These are phyloP conservation scores for Psilopsiagon aymara DNA, from an alignment of 2,113 vertebrate genomes.

Conservation along the genomic window DNA sequence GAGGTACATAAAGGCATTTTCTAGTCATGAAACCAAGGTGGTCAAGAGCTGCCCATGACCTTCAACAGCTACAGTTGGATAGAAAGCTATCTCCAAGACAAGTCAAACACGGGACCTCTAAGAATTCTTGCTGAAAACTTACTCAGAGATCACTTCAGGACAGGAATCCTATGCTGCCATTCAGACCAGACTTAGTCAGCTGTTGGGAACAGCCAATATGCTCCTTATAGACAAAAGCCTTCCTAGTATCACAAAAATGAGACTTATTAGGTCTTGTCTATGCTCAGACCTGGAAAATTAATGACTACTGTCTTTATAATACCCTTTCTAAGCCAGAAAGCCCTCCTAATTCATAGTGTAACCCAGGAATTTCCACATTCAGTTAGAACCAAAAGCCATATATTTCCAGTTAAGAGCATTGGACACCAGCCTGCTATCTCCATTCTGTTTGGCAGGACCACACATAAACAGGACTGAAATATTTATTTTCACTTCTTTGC, in stretches of 20 bases:
- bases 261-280: neutral
- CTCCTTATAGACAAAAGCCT: neutral
- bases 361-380: neutral
- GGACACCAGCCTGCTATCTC: neutral
- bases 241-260: neutral
- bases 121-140: neutral
- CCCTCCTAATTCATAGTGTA: fast-evolving
- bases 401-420: neutral
- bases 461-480: neutral
- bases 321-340: neutral
- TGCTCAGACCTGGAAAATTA: neutral
- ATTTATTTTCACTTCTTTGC: neutral
- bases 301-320: neutral
- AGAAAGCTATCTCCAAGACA: neutral
- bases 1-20: neutral
- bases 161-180: neutral
- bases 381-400: neutral
- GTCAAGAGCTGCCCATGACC: neutral
- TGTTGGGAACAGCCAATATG: neutral
- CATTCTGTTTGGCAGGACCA: neutral
- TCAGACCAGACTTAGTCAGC: neutral
- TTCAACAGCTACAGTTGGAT: neutral
- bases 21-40: neutral
- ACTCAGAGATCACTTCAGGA: neutral
- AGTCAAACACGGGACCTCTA: neutral